Evolutionary conservation across 1,140 invertebrate genomes (phyloP).

Genomic region (Cyclargus thomasi): DNA sequence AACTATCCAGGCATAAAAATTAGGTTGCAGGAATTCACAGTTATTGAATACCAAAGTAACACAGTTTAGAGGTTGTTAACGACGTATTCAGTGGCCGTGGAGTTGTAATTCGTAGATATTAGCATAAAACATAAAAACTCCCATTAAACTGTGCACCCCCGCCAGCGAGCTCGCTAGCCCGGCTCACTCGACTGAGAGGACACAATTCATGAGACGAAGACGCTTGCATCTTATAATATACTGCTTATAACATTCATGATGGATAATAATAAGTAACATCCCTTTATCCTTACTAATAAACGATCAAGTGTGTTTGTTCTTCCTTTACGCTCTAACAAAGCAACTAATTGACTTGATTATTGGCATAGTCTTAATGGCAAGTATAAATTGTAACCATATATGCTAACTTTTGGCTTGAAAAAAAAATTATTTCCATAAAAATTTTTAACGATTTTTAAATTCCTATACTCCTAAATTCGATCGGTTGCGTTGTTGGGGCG

Average conservation of each 20-base stretch:
- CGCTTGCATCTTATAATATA: neutral
- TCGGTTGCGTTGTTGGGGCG: too few species aligned
- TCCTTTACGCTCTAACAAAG: too few species aligned
- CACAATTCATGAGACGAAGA: constrained; percentile 19
- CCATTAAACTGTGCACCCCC: constrained; percentile 66
- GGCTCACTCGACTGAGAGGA: constrained; percentile 41
- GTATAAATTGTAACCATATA: too few species aligned
- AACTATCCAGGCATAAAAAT: neutral
- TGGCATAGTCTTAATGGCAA: too few species aligned
- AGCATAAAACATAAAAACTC: constrained; percentile 73
- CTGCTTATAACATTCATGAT: neutral
- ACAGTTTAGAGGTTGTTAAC: constrained; percentile 26
- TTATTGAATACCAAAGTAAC: neutral
- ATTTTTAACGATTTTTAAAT: too few species aligned
- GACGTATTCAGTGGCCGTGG: constrained; percentile 51
- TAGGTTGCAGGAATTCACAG: neutral
- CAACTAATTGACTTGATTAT: too few species aligned
- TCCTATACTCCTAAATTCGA: too few species aligned
- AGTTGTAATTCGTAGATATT: constrained; percentile 55
- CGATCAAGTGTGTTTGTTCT: too few species aligned
- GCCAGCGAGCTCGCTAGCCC: constrained; percentile 41
- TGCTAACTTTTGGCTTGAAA: too few species aligned
- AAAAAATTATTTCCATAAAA: too few species aligned
- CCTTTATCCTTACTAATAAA: too few species aligned
- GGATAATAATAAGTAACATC: too few species aligned